These are phyloP conservation scores for Dimorphilus gyrociliatus DNA, from an alignment of 2,888 invertebrate species.

Conservation along the genomic window DNA sequence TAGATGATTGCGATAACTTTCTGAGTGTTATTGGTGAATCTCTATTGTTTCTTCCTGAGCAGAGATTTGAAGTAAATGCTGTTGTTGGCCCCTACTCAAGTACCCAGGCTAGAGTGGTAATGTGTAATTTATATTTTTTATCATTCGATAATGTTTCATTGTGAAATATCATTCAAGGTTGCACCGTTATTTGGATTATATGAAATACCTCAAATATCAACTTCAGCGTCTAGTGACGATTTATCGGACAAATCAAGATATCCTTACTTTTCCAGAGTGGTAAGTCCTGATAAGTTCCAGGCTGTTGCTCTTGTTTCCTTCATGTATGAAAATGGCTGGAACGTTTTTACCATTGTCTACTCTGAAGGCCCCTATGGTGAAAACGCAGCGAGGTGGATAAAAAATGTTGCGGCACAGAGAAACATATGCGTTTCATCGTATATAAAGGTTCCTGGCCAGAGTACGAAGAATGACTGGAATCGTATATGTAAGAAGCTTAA, in stretches of 20 bases:
- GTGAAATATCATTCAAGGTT: too few relatives aligned
- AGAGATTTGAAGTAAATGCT: too few relatives aligned
- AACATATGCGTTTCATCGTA: slow-evolving; percentile 6
- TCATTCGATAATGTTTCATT: too few relatives aligned
- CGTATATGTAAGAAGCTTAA: background rate
- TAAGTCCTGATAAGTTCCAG: slow-evolving; percentile 20
- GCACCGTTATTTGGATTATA: slow-evolving; percentile 37
- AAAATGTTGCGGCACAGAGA: background rate
- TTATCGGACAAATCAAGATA: slow-evolving; percentile 18
- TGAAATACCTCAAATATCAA: slow-evolving; percentile 41
- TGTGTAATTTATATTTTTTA: too few relatives aligned
- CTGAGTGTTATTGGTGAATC: too few relatives aligned
- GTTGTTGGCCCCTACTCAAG: too few relatives aligned
- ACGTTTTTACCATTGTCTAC: slow-evolving; percentile 55
- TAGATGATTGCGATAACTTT: too few relatives aligned
- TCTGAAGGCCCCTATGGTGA: slow-evolving; percentile 45
- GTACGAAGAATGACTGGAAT: background rate
- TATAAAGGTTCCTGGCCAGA: slow-evolving; percentile 2
- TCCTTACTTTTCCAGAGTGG: slow-evolving; percentile 19
- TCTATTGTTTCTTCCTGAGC: too few relatives aligned
- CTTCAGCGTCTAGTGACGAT: slow-evolving; percentile 18
- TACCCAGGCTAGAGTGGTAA: too few relatives aligned
- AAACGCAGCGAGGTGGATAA: slow-evolving; percentile 12
- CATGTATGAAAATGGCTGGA: slow-evolving; percentile 46
- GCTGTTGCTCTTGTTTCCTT: slow-evolving; percentile 15